Conservation (phyloP, 2,797 vertebrate genomes). For the Chelon auratus region DNA sequence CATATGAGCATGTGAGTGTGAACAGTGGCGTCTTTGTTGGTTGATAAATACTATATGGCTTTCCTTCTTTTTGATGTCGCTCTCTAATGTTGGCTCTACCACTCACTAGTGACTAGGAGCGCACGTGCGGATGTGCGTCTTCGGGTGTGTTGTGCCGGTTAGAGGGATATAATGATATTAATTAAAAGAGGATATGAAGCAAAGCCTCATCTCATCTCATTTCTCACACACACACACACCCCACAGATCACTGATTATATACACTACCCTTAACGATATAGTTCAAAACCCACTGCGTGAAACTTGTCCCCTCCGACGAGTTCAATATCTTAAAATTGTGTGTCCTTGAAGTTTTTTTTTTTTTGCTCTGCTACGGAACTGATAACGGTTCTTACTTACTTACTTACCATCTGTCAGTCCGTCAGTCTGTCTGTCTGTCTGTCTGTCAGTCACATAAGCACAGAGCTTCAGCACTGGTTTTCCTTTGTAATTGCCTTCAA, state of each 20-base stretch:
- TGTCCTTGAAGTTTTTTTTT: slow-evolving; percentile 42
- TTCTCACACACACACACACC: slow-evolving; percentile 23
- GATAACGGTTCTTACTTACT: slow-evolving; percentile 28
- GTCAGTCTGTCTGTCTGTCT: no score
- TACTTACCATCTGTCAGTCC: slow-evolving; percentile 9
- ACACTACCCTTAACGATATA: slow-evolving; percentile 59
- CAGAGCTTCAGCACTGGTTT: background rate
- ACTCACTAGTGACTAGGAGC: background rate
- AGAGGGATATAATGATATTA: slow-evolving; percentile 72
- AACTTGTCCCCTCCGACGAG: slow-evolving; percentile 21
- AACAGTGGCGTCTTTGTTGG: slow-evolving; percentile 46
- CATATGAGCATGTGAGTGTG: slow-evolving; percentile 16
- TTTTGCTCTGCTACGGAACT: slow-evolving; percentile 7
- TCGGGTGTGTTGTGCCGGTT: slow-evolving; percentile 41
- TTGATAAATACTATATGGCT: slow-evolving; percentile 70
- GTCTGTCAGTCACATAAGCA: background rate
- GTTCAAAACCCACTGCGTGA: slow-evolving; percentile 32
- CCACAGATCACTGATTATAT: slow-evolving; percentile 66
- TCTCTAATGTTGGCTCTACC: slow-evolving; percentile 48
- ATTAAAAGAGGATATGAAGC: slow-evolving; percentile 79
- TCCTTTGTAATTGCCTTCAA: background rate
- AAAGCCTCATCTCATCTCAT: slow-evolving; percentile 66
- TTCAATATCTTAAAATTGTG: slow-evolving; percentile 26
- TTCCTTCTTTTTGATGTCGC: slow-evolving; percentile 60
- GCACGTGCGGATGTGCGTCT: slow-evolving; percentile 36